Base-by-base conservation (phyloP, 2,113 vertebrate genomes). In the Marcusenius ussheri region DNA sequence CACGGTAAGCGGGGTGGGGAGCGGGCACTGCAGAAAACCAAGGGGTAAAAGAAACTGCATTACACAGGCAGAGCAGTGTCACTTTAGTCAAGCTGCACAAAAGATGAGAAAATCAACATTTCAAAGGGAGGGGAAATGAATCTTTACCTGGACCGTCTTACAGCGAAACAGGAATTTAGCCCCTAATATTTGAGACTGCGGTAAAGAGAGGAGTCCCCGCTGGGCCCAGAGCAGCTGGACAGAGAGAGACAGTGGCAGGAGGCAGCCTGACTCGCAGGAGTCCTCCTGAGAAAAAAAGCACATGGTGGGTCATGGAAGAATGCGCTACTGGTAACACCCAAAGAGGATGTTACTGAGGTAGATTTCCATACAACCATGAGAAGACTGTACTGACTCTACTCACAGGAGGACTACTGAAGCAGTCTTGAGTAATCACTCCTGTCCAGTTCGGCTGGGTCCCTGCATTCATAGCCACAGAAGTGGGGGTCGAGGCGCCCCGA, bases 131-230 rank as follows among this genome's bases (percentile, higher is more conserved):
- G 45, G 11, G 49, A 31, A 17, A 35, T 39, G 15, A 47, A 51
- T 58, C 1, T 74, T 49, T 90, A 96, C 96, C 94, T 95, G 92
- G 9, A 95, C 9, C 3, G 8, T 91, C 77, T 93, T 91, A 94
- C 96, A 96, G 9, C 87, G 90, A 91, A 95, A 96, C 11, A 91
- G 13, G 53, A 94, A 96, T 93, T 95, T 95, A 77, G 93, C 94
- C 2, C 95, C 96, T 31, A 96, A 92, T 88, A 96, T 94, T 92
- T 94, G 94, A 90, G 88, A 94, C 92, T 96, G 96, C 0, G 96
- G 94, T 47, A 94, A 90, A 19, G 94, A 92, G 4, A 94, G 83
- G 83, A 91, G 90, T 87, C 96, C 96, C 85, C 92, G 94, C 35
- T 91, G 94, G 88, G 95, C 96, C 96, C 96, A 96, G 3, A 96